A percentile compares a stretch with the other conserved stretches of the same genome.
Evolutionary conservation across 1,140 invertebrate species (phyloP).

Genomic region (Heliconius himera): DNA sequence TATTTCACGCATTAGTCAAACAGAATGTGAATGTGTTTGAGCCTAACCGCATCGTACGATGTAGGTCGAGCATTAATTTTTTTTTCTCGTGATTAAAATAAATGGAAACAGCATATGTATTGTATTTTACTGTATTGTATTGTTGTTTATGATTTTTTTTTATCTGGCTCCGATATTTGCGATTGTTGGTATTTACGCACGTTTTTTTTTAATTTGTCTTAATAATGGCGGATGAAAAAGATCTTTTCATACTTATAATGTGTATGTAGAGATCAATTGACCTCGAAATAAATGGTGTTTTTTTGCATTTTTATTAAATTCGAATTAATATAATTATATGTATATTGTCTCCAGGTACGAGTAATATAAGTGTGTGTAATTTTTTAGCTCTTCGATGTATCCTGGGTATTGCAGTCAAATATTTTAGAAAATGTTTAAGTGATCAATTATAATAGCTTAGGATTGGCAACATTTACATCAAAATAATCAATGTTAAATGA

Average conservation of each 20-base stretch:
- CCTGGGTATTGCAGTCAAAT: no score
- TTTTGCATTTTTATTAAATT: not conserved
- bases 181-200: not conserved
- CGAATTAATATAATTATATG: not conserved
- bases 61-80: slow-evolving; percentile 34
- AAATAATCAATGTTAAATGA: no score
- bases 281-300: not conserved
- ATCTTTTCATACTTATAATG: not conserved
- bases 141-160: slow-evolving; percentile 2
- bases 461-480: no score
- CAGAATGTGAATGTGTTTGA: not conserved
- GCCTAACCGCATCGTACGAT: slow-evolving; percentile 26
- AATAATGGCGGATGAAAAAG: not conserved
- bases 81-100: slow-evolving; percentile 33
- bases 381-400: no score
- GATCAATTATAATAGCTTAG: no score
- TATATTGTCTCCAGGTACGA: not conserved
- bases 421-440: no score
- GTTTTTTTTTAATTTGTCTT: slow-evolving; percentile 17
- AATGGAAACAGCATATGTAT: slow-evolving; percentile 26
- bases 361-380: no score
- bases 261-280: not conserved
- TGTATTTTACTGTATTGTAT: not conserved
- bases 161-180: not conserved
- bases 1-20: slow-evolving; percentile 30